Conservation (phyloP, 2,113 vertebrate genomes). For the Manacus vitellinus region DNA sequence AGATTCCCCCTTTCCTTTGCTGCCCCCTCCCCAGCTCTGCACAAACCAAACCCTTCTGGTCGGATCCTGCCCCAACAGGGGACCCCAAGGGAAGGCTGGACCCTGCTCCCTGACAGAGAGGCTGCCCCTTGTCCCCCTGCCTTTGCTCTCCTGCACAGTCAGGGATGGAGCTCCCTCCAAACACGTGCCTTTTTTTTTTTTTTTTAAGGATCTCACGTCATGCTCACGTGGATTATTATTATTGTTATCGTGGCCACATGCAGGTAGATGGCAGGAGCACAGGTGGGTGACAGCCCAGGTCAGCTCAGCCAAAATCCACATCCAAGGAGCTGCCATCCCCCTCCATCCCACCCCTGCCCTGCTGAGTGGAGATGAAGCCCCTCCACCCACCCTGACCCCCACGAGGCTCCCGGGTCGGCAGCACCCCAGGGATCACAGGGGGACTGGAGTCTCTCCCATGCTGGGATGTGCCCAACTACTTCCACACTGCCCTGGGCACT, state of each 20-base stretch:
- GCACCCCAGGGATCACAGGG: accelerated
- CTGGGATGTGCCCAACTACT: too few relatives aligned
- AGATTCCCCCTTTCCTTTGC: not conserved
- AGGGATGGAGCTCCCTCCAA: not conserved
- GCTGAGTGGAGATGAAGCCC: accelerated
- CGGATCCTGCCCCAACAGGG: not conserved
- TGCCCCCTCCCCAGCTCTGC: not conserved
- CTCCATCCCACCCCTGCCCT: accelerated
- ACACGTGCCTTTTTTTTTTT: not conserved
- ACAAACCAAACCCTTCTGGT: accelerated
- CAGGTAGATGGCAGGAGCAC: accelerated
- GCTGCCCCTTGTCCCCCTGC: not conserved
- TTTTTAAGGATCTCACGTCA: not conserved
- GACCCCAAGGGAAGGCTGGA: not conserved
- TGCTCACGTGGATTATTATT: not conserved
- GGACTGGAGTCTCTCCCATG: accelerated
- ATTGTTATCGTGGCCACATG: accelerated
- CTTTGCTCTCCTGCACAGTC: accelerated
- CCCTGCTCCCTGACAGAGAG: accelerated
- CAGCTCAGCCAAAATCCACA: not conserved
- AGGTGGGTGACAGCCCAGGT: not conserved
- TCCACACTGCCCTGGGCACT: not conserved
- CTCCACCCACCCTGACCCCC: accelerated
- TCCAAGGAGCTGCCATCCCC: accelerated
- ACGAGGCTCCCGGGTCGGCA: accelerated